Evolutionary conservation across 2,888 invertebrate genomes (phyloP).

Genomic region (Chymomyza amoena): DNA sequence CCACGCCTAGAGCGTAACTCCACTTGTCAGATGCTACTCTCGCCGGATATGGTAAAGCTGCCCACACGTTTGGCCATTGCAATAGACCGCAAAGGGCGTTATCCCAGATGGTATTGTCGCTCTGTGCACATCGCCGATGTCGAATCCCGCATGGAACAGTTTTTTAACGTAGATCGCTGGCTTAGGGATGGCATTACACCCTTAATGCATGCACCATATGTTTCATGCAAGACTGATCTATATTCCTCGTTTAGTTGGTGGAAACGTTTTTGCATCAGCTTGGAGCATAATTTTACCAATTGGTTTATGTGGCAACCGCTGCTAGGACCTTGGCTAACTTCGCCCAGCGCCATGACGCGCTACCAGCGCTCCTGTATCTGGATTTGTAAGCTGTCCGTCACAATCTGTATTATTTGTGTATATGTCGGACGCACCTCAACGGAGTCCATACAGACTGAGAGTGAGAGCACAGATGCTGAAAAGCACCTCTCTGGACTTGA

Average conservation of each 20-base stretch:
- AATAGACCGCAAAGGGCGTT: slow-evolving; percentile 21
- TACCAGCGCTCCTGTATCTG: slow-evolving; percentile 30
- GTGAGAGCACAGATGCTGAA: fast-evolving
- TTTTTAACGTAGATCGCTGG: slow-evolving; percentile 29
- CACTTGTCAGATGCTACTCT: slow-evolving; percentile 9
- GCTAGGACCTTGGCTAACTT: slow-evolving; percentile 27
- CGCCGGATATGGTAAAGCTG: slow-evolving; percentile 6
- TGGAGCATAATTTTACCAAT: slow-evolving; percentile 14
- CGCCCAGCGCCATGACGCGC: slow-evolving; percentile 19
- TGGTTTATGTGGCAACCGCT: slow-evolving; percentile 28
- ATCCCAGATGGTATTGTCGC: slow-evolving; percentile 38
- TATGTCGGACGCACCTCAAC: slow-evolving; percentile 8
- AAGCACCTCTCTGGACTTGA: background rate
- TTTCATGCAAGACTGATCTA: fast-evolving
- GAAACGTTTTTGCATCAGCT: background rate
- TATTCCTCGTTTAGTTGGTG: background rate
- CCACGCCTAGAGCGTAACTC: slow-evolving; percentile 25
- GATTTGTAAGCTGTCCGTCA: slow-evolving; percentile 25
- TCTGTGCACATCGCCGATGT: slow-evolving; percentile 21
- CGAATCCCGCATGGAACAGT: slow-evolving; percentile 7
- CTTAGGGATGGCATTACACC: background rate
- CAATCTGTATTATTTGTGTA: background rate
- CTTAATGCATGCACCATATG: slow-evolving; percentile 19
- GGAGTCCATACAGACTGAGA: background rate
- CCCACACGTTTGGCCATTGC: slow-evolving; percentile 34